A percentile compares a stretch with the other conserved stretches of the same genome.
Conservation (phyloP, 2,113 vertebrate species). For the Oriolus oriolus region DNA sequence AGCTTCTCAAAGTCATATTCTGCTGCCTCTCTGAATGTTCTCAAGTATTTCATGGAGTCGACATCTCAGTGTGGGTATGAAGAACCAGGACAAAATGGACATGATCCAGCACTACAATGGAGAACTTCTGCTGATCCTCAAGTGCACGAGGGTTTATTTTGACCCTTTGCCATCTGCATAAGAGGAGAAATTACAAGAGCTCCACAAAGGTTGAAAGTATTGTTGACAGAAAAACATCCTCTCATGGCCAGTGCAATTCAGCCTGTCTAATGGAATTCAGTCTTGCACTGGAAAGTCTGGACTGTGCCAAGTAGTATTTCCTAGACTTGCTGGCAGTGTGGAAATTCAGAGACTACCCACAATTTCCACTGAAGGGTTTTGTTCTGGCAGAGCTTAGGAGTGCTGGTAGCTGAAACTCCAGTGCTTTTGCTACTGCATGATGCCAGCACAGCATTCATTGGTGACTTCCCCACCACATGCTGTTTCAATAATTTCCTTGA, state of each 20-base stretch:
- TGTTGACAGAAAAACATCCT: background rate
- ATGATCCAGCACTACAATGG: rapidly evolving
- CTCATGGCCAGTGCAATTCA: background rate
- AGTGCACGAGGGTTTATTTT: background rate
- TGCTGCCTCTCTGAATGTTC: background rate
- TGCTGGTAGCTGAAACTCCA: background rate
- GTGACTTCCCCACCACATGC: background rate
- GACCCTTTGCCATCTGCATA: background rate
- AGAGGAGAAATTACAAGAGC: background rate
- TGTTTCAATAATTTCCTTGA: background rate
- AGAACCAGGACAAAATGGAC: background rate
- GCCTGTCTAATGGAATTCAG: background rate
- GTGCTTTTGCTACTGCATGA: background rate
- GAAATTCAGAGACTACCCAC: background rate
- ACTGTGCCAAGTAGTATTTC: background rate
- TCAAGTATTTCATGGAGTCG: rapidly evolving
- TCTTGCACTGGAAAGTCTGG: background rate
- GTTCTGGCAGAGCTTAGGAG: background rate
- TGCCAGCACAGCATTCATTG: background rate
- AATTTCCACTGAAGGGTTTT: background rate
- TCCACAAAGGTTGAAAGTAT: background rate
- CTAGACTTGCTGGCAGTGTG: background rate
- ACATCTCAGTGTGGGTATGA: background rate
- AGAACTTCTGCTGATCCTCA: background rate
- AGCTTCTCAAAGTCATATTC: background rate